phyloP scores from a whole-genome alignment of 2,888 invertebrate species.

The Busseola fusca region DNA sequence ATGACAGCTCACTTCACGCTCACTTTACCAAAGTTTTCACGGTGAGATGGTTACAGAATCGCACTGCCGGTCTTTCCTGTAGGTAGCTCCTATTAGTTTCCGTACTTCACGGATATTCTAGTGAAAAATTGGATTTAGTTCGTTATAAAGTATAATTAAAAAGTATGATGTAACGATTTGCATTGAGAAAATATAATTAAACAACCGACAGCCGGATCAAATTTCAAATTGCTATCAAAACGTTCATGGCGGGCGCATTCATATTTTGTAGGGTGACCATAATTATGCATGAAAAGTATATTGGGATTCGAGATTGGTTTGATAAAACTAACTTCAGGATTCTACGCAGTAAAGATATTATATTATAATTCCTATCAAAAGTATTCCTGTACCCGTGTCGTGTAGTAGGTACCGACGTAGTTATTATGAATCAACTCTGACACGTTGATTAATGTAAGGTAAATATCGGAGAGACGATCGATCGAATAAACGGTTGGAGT shows the following conservation, averaged over 20 bases:
- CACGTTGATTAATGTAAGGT: background rate
- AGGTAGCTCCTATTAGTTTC: background rate
- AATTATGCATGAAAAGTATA: background rate
- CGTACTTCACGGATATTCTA: slow-evolving; percentile 12
- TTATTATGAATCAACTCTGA: background rate
- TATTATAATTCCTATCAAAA: background rate
- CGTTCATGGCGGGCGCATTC: slow-evolving; percentile 68
- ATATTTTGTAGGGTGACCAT: slow-evolving; percentile 67
- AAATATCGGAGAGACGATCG: background rate
- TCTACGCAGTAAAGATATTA: background rate
- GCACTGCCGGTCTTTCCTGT: background rate
- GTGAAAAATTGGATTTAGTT: slow-evolving; percentile 17
- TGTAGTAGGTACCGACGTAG: background rate
- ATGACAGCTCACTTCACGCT: too few relatives aligned
- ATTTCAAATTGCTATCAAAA: slow-evolving; percentile 81
- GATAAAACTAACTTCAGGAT: background rate
- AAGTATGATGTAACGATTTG: slow-evolving; percentile 46
- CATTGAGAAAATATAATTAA: slow-evolving; percentile 60
- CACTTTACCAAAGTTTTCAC: too few relatives aligned
- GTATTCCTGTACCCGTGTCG: background rate
- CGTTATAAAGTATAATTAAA: slow-evolving; percentile 11
- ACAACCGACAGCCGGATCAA: slow-evolving; percentile 72
- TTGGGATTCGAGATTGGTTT: background rate
- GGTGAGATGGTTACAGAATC: too few relatives aligned
- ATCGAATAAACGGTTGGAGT: background rate